phyloP scores from a whole-genome alignment of 1,140 invertebrate species.

The Schlechtendalia chinensis region DNA sequence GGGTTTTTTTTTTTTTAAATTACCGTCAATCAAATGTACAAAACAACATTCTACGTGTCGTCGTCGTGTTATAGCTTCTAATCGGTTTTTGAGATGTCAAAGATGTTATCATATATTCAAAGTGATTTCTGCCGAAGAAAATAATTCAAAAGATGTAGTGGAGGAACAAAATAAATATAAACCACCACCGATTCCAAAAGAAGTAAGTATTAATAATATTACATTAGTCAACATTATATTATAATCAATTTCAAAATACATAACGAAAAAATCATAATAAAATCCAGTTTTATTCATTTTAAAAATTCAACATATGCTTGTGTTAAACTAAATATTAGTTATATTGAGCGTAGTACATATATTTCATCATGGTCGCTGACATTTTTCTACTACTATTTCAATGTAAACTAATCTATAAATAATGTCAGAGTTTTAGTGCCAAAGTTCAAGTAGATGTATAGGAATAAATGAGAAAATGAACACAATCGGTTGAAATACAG shows the following conservation, averaged over 20 bases:
- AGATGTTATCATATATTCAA: conserved; percentile 41
- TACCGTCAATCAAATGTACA: not conserved
- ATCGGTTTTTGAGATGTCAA: conserved; percentile 47
- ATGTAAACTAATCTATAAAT: not conserved
- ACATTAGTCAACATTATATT: no score
- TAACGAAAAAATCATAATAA: no score
- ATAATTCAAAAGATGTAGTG: conserved; percentile 38
- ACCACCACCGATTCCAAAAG: conserved; percentile 40
- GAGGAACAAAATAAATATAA: conserved; percentile 41
- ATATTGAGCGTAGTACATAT: no score
- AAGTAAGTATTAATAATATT: conserved; percentile 12
- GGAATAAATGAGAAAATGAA: not conserved
- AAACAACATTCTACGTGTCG: not conserved
- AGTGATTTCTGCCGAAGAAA: conserved; percentile 44
- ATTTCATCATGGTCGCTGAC: not conserved
- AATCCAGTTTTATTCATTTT: no score
- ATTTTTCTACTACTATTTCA: not conserved
- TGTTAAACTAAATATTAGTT: no score
- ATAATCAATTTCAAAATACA: no score
- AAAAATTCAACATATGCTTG: no score
- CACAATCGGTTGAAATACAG: not conserved
- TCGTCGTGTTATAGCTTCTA: conserved; percentile 19
- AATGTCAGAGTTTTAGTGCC: not conserved
- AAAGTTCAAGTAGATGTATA: not conserved
- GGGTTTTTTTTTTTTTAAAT: no score